Evolutionary conservation across 2,797 vertebrate species (phyloP), one percentile per base, ranked within the genome.

Genomic region (Denticeps clupeoides): DNA sequence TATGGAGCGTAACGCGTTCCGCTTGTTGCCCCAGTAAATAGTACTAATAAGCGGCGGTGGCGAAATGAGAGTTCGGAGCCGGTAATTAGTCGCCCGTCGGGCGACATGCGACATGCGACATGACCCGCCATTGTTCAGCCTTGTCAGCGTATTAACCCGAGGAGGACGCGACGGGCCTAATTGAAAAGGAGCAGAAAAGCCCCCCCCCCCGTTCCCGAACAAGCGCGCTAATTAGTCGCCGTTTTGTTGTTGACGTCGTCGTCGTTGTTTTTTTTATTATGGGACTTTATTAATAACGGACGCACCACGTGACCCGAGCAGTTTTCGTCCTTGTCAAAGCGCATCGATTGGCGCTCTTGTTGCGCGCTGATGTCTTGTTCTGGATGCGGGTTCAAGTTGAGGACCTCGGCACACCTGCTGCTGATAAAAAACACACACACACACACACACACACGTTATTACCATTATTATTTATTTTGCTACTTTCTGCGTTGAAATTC

Each of bases 71-170:
- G n/a, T n/a, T n/a, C n/a, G n/a, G n/a, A n/a, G n/a, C n/a, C n/a
- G n/a, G n/a, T n/a, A n/a, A n/a, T n/a, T n/a, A n/a, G n/a, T n/a
- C n/a, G n/a, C 82, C 77, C 65, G 86, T 76, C 67, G 89, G 91
- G 84, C 78, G 79, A 74, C 87, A 90, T 90, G 87, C 89, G 87
- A 80, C 76, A 84, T 67, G 85, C 86, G 78, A 88, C 91, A 87
- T 87, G 92, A 95, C 91, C 92, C 83, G 73, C 78, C 87, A 90
- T 87, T 94, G 92, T 93, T 90, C 88, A 89, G 84, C 80, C 88
- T 70, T 94, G 94, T 98, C 92, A 93, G 90, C 91, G 92, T 86
- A 94, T 98, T 98, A 97, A 96, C 93, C 92, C 86, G 89, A 93
- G 52, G 53, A 64, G 72, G 80, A 63, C 64, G 75, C 68, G 74